Conservation (phyloP, 2,113 vertebrate species). For the Macquaria ambigua region DNA sequence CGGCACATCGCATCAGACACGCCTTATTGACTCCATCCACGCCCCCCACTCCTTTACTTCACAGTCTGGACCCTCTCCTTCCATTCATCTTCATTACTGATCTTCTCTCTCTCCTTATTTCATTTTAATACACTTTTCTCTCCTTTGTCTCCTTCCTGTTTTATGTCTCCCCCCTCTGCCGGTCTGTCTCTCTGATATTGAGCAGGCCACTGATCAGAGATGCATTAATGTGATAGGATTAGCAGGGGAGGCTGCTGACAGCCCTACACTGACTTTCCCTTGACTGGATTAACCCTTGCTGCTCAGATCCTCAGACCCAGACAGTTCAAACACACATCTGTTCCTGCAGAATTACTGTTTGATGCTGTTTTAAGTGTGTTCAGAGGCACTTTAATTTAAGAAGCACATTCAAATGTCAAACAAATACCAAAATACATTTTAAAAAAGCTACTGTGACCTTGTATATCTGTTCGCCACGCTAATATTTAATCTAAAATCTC, state of each 20-base stretch:
- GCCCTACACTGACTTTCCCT: constrained; percentile 1
- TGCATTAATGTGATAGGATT: constrained; percentile 52
- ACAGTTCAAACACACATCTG: neutral
- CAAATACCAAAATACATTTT: too few relatives aligned
- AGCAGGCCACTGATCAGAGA: constrained; percentile 55
- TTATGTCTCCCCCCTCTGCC: neutral
- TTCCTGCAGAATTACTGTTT: neutral
- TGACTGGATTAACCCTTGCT: constrained; percentile 38
- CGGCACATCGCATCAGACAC: constrained; percentile 61
- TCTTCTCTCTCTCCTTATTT: neutral
- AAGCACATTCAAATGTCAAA: neutral
- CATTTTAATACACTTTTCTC: neutral
- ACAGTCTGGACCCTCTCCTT: neutral
- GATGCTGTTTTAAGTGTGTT: neutral
- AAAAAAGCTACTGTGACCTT: neutral
- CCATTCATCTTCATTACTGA: neutral
- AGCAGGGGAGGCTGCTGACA: constrained; percentile 29
- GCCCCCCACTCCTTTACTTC: neutral
- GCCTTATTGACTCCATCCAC: constrained; percentile 37
- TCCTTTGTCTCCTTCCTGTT: neutral
- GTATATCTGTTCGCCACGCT: neutral
- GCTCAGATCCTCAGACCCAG: neutral
- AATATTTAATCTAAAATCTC: neutral
- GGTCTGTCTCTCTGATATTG: constrained; percentile 20
- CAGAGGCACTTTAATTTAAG: neutral